Evolutionary conservation across 2,113 vertebrate genomes (phyloP).

Genomic region (Ellobius talpinus): DNA sequence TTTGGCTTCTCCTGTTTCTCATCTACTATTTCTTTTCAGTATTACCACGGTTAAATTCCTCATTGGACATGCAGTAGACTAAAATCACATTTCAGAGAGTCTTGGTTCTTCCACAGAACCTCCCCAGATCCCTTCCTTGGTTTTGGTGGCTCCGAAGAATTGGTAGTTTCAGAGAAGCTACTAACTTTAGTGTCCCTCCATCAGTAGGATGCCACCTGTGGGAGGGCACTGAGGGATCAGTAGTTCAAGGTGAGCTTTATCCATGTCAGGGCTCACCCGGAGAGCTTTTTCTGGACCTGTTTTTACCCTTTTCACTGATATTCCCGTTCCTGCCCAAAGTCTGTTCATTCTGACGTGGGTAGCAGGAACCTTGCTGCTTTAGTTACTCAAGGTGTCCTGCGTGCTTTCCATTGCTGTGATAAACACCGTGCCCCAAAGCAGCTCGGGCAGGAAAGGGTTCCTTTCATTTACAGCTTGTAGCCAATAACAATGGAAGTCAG

Average conservation of each 20-base stretch:
- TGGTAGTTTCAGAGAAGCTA: background rate
- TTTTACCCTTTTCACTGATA: background rate
- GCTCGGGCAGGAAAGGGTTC: background rate
- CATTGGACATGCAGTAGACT: conserved; percentile 53
- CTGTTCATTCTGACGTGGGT: conserved; percentile 25
- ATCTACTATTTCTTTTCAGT: conserved; percentile 57
- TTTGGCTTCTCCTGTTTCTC: conserved; percentile 49
- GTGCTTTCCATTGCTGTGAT: background rate
- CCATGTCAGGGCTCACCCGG: conserved; percentile 16
- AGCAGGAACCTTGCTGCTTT: background rate
- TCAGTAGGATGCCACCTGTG: background rate
- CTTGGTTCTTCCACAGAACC: conserved; percentile 44
- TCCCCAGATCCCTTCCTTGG: background rate
- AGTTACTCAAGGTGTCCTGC: background rate
- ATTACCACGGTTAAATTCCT: conserved; percentile 65
- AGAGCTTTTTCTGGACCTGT: conserved; percentile 17
- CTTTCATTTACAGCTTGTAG: background rate
- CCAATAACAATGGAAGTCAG: background rate
- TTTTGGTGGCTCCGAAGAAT: background rate
- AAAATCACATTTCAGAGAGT: conserved; percentile 62
- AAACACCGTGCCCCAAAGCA: background rate
- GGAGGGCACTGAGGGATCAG: background rate
- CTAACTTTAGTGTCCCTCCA: background rate
- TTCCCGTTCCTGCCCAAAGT: background rate
- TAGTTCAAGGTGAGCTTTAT: conserved; percentile 22